Base-by-base conservation (phyloP, 92 coral and sea anemone species). In the Diadumene lineata region DNA sequence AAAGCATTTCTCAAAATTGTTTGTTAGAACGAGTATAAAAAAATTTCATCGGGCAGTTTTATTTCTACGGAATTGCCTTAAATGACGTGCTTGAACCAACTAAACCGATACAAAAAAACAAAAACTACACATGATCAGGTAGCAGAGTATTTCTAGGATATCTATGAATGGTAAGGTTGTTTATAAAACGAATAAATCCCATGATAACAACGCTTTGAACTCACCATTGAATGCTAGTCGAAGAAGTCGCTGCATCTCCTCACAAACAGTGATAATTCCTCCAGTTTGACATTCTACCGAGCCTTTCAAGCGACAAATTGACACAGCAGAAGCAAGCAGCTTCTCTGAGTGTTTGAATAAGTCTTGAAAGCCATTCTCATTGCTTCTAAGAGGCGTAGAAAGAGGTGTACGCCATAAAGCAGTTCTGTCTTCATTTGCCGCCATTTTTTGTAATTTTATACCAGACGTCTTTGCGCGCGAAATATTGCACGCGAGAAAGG, bases 241-340 rank as follows among this genome's bases (percentile, higher is more conserved):
- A 79, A 92, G 81, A 28, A 94, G 78, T 60, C 98, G 78, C 46
- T 94, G 98, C 31, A 94, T 85, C 64, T 94, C 98, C 66, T 94
- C 98, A 56, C 93, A 87, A 15, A 94, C 98, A 10, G 98, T 94
- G 9, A 94, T 92, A 29, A 96, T 60, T 0, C 99, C 99, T 0
- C 99, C 99, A 19, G 94, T 92, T 77, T 96, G 99, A 62, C 99
- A 96, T 79, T 96, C 97, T 18, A 96, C 83, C 2, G 97, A 86
- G 46, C 99, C 99, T 70, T 96, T 90, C 25, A 96, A 86, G 38
- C 99, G 91, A 79, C 99, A 96, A 29, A 96, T 96, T 50, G 99
- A 96, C 63, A 96, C 97, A 26, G 99, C 97, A 31, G 99, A 96
- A 43, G 99, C 99, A 50, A 96, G 83, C 29, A 96, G 88, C 71